Evolutionary conservation across 2,797 vertebrate genomes (phyloP).

Genomic region (Dendrocincla tyrannina): DNA sequence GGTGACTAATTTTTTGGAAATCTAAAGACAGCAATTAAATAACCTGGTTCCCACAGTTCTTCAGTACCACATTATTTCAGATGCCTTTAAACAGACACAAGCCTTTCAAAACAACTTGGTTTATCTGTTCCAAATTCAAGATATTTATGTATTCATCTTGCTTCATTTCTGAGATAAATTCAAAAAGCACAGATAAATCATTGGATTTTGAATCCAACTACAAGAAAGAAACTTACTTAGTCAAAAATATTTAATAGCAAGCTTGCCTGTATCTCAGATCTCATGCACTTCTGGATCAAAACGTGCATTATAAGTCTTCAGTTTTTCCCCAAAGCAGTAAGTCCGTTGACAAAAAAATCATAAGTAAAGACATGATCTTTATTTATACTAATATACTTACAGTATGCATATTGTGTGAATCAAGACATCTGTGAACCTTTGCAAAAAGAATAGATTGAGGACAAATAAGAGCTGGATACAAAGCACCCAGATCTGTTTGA

Average conservation of each 20-base stretch:
- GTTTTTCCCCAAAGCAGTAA: not conserved
- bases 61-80: not conserved
- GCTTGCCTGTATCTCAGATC: not conserved
- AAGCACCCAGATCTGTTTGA: not conserved
- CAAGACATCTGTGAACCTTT: not conserved
- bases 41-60: not conserved
- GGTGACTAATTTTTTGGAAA: not conserved
- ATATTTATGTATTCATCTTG: not conserved
- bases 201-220: not conserved
- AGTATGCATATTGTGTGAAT: not conserved
- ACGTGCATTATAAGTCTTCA: not conserved
- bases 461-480: not conserved
- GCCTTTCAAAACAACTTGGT: not conserved
- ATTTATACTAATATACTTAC: not conserved
- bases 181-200: not conserved
- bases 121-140: not conserved
- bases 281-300: not conserved
- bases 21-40: not conserved
- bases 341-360: not conserved
- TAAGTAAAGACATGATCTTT: not conserved
- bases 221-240: not conserved
- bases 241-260: not conserved
- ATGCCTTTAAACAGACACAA: not conserved
- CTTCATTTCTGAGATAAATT: not conserved
- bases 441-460: not conserved